phyloP scores from a whole-genome alignment of 2,888 invertebrate genomes.

The Folsomia candida region DNA sequence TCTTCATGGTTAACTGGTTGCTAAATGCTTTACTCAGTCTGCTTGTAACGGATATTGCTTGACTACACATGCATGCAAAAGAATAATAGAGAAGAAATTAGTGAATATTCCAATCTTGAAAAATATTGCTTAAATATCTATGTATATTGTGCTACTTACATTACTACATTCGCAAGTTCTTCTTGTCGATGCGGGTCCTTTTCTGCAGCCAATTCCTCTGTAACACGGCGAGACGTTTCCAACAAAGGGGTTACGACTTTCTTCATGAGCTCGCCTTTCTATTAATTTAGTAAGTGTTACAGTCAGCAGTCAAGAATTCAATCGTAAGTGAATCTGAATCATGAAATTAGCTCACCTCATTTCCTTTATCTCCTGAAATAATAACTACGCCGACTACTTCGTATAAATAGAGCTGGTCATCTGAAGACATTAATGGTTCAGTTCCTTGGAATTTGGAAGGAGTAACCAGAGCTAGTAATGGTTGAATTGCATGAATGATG shows the following conservation, averaged over 20 bases:
- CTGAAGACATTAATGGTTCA: constrained; percentile 55
- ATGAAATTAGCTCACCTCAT: constrained; percentile 53
- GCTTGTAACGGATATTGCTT: constrained; percentile 59
- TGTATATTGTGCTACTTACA: constrained; percentile 22
- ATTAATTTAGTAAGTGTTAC: constrained; percentile 27
- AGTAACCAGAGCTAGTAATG: constrained; percentile 57
- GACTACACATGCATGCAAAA: constrained; percentile 51
- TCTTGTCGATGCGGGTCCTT: constrained; percentile 39
- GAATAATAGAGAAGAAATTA: not conserved
- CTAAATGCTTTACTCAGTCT: constrained; percentile 62
- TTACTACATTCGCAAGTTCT: constrained; percentile 50
- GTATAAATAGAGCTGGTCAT: constrained; percentile 61
- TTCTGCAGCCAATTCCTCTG: constrained; percentile 53
- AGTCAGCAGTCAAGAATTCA: no score
- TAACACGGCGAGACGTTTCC: constrained; percentile 54
- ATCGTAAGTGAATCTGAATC: not conserved
- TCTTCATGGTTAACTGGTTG: constrained; percentile 59
- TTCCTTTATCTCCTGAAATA: constrained; percentile 56
- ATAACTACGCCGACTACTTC: constrained; percentile 61
- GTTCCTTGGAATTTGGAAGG: constrained; percentile 53
- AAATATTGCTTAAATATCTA: no score
- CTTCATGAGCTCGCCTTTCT: constrained; percentile 56
- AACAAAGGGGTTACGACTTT: constrained; percentile 57
- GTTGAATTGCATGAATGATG: constrained; percentile 58
- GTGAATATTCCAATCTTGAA: no score